Base-by-base conservation (phyloP, 2,888 invertebrate genomes). In the Mesorhabditis spiculigera region DNA sequence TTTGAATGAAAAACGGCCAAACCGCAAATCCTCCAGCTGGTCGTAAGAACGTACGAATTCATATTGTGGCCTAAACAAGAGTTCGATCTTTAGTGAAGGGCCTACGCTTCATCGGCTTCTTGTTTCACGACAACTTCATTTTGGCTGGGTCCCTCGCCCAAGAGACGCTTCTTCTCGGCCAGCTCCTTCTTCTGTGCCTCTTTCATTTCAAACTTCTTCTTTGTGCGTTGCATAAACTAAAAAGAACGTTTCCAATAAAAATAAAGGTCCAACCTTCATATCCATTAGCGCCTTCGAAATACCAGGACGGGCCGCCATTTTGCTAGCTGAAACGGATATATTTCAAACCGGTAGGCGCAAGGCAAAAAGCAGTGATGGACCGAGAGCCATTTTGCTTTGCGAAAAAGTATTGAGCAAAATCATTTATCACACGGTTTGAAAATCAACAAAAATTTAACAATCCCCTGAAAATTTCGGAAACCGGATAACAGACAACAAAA, bases 1-100 rank as follows among this genome's bases (percentile, higher is more conserved):
- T 81, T 92, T 91, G 86, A 91, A 96, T 69, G 95, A 95, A 77
- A 94, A 88, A 76, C 95, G 89, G 4, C 95, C 95, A 81, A 92
- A 93, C 28, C 91, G 88, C 58, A 95, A 88, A 77, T 91, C 90
- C 86, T 92, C 92, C 85, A 93, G 93, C 77, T 90, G 90, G 41
- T 90, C 89, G 85, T 91, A 92, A 86, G 93, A 93, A 13, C 42
- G 69, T 28, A 68, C 71, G 67, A 68, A 73, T 43, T 76, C 73
- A 6, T 68, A 44, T 44, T 74, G 58, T 10, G 58, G 58, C n/a
- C 58, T 50, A 50, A 50, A 50, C 1, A n/a, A 50, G 58, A 50
- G 58, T n/a, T 13, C 10, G n/a, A 10, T 50, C 8, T 13, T 50
- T 50, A 16, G 42, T 43, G 13, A 3, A 66, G 10, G 10, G 16